These are phyloP conservation scores for Arvicanthis niloticus DNA, from an alignment of 2,113 vertebrate species.

Conservation along the genomic window DNA sequence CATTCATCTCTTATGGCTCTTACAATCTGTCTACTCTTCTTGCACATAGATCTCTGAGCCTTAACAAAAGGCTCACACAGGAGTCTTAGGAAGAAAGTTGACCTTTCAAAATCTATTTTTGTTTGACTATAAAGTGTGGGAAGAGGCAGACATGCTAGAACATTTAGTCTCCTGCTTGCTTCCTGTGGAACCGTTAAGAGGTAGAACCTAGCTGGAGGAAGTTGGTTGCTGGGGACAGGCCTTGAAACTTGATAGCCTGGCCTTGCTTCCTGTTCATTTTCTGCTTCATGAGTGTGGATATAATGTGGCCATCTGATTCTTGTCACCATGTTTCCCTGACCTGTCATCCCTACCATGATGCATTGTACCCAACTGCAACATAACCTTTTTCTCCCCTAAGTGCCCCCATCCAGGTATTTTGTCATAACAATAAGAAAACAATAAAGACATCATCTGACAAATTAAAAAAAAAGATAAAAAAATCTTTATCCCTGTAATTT, in stretches of 20 bases:
- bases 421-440: not conserved
- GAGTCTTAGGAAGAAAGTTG: constrained; percentile 23
- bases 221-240: too few species aligned
- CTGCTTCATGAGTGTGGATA: not conserved
- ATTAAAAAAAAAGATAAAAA: not conserved
- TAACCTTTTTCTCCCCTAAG: not conserved
- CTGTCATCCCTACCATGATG: not conserved
- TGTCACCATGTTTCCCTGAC: not conserved
- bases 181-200: not conserved
- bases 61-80: not conserved
- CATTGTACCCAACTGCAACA: not conserved
- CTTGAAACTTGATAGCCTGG: not conserved
- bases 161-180: not conserved
- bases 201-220: too few species aligned
- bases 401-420: too few species aligned
- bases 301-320: not conserved
- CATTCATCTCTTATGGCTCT: not conserved
- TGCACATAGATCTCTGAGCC: not conserved
- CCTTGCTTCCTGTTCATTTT: not conserved
- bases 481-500: not conserved
- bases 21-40: not conserved
- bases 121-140: not conserved
- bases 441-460: not conserved
- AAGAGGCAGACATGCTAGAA: not conserved
- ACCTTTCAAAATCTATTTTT: not conserved